Evolutionary conservation across 2,888 invertebrate genomes (phyloP).

Genomic region (Pachycephus smyrnensis): DNA sequence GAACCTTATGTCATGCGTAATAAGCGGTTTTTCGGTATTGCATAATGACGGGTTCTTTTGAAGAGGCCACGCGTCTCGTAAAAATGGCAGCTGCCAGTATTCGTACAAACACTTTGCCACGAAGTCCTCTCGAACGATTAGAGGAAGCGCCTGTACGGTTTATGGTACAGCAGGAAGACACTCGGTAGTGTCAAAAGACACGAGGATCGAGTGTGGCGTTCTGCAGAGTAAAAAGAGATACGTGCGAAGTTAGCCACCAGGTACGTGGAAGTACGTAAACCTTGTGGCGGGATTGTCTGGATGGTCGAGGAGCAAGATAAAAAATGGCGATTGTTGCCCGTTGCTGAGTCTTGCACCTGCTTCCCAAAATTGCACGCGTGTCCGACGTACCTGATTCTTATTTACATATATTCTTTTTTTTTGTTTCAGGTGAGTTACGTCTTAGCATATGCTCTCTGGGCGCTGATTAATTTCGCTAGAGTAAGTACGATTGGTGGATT

Average conservation of each 20-base stretch:
- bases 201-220: background rate
- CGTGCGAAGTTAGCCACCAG: background rate
- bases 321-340: background rate
- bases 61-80: conserved; percentile 26
- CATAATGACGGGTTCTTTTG: conserved; percentile 23
- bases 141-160: background rate
- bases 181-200: background rate
- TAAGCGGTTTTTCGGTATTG: conserved; percentile 36
- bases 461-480: background rate
- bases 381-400: background rate
- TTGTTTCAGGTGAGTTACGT: conserved; percentile 25
- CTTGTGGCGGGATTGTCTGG: background rate
- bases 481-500: background rate
- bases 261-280: background rate
- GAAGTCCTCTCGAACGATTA: conserved; percentile 2
- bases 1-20: conserved; percentile 23
- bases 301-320: background rate
- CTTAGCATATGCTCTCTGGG: background rate
- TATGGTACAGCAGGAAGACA: background rate
- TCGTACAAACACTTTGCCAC: conserved; percentile 17
- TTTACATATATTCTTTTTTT: conserved; percentile 1
- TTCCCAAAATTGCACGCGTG: no score
- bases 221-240: no score
- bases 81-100: conserved; percentile 23
- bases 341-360: background rate